A percentile compares a stretch with the other conserved stretches of the same genome.
These are phyloP conservation scores for Drosophila paulistorum DNA, from an alignment of 1,140 invertebrate species.

Conservation along the genomic window DNA sequence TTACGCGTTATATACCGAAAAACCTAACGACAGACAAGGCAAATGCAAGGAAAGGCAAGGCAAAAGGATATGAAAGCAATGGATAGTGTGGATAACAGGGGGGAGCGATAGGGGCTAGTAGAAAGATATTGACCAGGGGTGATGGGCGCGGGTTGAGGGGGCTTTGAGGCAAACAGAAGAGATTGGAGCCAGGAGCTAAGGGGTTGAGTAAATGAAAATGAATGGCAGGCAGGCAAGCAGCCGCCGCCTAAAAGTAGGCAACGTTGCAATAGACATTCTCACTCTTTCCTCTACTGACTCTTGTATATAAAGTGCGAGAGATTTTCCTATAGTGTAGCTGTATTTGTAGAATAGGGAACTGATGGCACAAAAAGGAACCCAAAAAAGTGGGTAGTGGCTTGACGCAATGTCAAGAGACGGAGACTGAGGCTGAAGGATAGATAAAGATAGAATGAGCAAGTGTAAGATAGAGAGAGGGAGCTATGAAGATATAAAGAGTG, in stretches of 20 bases:
- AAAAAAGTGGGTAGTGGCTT: conserved; percentile 42
- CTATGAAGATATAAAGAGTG: too few relatives aligned
- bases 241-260: conserved; percentile 72
- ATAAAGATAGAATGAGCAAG: neutral
- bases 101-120: neutral
- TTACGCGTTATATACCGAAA: conserved; percentile 72
- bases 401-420: conserved; percentile 8
- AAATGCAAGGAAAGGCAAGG: conserved; percentile 36
- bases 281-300: neutral
- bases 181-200: conserved; percentile 37
- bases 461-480: neutral
- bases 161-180: conserved; percentile 26
- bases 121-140: neutral
- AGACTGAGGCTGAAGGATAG: conserved; percentile 12
- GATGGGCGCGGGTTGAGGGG: too few relatives aligned
- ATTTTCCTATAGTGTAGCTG: neutral
- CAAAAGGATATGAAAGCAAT: conserved; percentile 17
- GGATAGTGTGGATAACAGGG: conserved; percentile 9
- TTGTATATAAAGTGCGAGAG: conserved; percentile 21
- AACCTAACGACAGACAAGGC: conserved; percentile 67
- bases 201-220: conserved; percentile 75
- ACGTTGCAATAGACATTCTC: conserved; percentile 29
- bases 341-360: neutral
- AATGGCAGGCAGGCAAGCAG: conserved; percentile 45
- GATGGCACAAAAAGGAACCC: conserved; percentile 30